A percentile compares a stretch with the other conserved stretches of the same genome.
Evolutionary conservation across 2,113 vertebrate species (phyloP).

Genomic region (Gadus macrocephalus): DNA sequence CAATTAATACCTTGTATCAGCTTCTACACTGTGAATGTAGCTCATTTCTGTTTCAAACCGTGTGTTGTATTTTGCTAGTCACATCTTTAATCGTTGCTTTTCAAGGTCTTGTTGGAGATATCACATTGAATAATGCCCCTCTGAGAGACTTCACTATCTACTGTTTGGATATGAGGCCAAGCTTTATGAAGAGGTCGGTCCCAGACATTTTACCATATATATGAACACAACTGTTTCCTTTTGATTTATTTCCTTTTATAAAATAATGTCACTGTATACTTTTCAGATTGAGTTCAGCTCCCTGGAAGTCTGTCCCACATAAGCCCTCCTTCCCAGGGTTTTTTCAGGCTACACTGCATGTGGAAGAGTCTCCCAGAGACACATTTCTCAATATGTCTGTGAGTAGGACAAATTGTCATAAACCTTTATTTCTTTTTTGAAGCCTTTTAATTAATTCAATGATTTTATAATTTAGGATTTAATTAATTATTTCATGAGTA

Average conservation of each 20-base stretch:
- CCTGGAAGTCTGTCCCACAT: slow-evolving; percentile 71
- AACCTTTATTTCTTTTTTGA: no score
- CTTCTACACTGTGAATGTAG: no score
- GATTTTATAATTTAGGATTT: no score
- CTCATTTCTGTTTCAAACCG: no score
- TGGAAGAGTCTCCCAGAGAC: slow-evolving; percentile 75
- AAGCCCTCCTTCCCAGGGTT: slow-evolving; percentile 74
- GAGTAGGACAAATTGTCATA: slow-evolving; percentile 4
- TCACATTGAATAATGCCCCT: slow-evolving; percentile 58
- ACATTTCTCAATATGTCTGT: slow-evolving; percentile 85
- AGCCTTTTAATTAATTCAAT: no score
- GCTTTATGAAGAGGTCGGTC: slow-evolving; percentile 66
- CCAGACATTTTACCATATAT: not conserved
- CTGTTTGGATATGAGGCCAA: slow-evolving; percentile 68
- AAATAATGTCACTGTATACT: slow-evolving; percentile 6
- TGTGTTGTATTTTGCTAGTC: not conserved
- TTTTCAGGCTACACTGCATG: slow-evolving; percentile 71
- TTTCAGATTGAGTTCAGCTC: slow-evolving; percentile 62
- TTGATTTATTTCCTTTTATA: no score
- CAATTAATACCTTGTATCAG: no score
- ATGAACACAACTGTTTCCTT: not conserved
- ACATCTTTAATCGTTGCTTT: slow-evolving; percentile 12
- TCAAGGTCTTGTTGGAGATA: slow-evolving; percentile 67
- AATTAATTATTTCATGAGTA: no score
- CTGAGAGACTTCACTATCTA: slow-evolving; percentile 63